A percentile compares a stretch with the other conserved stretches of the same genome.
Conservation (phyloP, 2,888 invertebrate genomes). For the Cybosia mesomella region DNA sequence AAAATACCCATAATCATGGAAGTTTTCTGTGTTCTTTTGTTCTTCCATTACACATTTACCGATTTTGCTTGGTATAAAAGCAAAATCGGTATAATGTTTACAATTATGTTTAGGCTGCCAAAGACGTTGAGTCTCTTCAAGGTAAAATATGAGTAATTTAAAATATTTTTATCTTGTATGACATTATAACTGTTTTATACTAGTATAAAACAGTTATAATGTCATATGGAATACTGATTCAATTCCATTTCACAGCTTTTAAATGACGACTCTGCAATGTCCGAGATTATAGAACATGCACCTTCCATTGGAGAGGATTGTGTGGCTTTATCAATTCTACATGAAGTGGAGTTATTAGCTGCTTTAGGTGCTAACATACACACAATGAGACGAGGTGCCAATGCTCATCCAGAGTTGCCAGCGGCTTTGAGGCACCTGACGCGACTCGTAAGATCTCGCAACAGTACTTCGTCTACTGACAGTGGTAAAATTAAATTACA, state of each 20-base stretch:
- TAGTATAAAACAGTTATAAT: too few species aligned
- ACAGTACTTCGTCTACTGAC: conserved; percentile 61
- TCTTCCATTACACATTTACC: too few species aligned
- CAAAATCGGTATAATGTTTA: too few species aligned
- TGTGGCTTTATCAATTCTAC: conserved; percentile 91
- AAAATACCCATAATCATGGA: too few species aligned
- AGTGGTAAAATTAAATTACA: conserved; percentile 58
- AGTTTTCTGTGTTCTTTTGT: too few species aligned
- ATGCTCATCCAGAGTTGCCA: conserved; percentile 90
- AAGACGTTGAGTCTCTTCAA: too few species aligned
- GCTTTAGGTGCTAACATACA: conserved; percentile 89
- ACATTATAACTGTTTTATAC: neutral
- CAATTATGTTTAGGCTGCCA: too few species aligned
- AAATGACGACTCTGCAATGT: conserved; percentile 83
- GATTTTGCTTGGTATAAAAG: too few species aligned
- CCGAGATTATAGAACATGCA: conserved; percentile 90
- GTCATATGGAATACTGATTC: neutral
- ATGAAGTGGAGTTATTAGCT: conserved; percentile 91
- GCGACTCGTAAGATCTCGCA: conserved; percentile 81
- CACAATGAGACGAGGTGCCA: conserved; percentile 89
- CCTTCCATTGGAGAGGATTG: conserved; percentile 91
- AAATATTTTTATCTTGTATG: too few species aligned
- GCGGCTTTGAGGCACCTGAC: conserved; percentile 90
- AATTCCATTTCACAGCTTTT: conserved; percentile 64
- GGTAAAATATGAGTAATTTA: too few species aligned